These are phyloP conservation scores for Ornithoptera priamus DNA, from an alignment of 2,888 invertebrate genomes.

Conservation along the genomic window DNA sequence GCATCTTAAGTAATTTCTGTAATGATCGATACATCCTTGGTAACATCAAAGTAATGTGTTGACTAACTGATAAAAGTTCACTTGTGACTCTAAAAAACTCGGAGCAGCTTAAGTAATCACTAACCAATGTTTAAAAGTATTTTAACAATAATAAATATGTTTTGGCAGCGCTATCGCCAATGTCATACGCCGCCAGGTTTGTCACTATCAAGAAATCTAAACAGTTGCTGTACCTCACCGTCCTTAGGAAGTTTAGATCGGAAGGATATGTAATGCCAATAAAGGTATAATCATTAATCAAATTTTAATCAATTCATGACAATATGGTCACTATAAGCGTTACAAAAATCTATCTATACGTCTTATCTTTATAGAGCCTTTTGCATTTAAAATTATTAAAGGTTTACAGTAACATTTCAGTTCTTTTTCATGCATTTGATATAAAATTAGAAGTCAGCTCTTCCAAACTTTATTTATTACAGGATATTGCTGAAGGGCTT, in stretches of 20 bases:
- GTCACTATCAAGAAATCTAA: conserved; percentile 82
- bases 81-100: no score
- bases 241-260: conserved; percentile 64
- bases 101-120: no score
- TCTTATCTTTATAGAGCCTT: no score
- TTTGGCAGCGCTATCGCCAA: conserved; percentile 81
- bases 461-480: conserved; percentile 22
- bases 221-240: conserved; percentile 70
- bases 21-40: no score
- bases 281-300: conserved; percentile 51
- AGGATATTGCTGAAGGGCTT: conserved; percentile 80
- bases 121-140: neutral
- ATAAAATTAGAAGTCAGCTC: neutral
- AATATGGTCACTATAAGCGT: neutral
- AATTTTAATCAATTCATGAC: neutral
- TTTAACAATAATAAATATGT: neutral
- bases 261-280: conserved; percentile 68
- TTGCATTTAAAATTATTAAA: no score
- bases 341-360: no score
- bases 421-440: neutral
- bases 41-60: no score
- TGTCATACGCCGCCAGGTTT: conserved; percentile 85
- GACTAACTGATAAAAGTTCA: no score
- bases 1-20: no score
- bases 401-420: no score